Percentiles rank a stretch among this genome's conserved stretches.
Evolutionary conservation across 2,113 vertebrate genomes (phyloP).

Genomic region (Ellobius talpinus): DNA sequence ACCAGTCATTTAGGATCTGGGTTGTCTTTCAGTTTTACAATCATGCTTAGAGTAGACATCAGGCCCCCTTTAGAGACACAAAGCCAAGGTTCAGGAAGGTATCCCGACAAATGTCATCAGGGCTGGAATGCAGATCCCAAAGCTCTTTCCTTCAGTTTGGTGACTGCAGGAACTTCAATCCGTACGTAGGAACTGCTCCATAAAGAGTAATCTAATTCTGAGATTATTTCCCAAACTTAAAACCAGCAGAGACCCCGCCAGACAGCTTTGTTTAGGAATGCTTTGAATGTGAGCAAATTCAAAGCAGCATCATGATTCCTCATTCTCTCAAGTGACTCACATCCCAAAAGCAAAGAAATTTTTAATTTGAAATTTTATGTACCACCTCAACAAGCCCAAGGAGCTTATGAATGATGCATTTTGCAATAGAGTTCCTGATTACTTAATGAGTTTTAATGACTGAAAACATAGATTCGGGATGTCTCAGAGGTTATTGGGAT

Average conservation of each 20-base stretch:
- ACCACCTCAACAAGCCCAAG: background rate
- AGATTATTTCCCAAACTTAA: slow-evolving; percentile 45
- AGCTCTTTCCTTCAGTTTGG: slow-evolving; percentile 2
- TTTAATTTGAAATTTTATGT: background rate
- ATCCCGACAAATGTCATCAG: background rate
- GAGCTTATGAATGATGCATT: slow-evolving; percentile 48
- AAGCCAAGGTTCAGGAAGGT: background rate
- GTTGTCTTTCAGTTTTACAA: background rate
- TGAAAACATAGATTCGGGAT: slow-evolving; percentile 43
- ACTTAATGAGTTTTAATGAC: slow-evolving; percentile 63
- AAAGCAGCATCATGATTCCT: background rate
- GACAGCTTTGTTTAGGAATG: background rate
- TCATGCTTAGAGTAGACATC: background rate
- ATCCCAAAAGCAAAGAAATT: background rate
- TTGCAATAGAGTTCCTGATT: slow-evolving; percentile 53
- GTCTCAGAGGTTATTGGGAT: slow-evolving; percentile 38
- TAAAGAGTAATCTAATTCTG: background rate
- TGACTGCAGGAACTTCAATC: background rate
- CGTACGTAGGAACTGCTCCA: background rate
- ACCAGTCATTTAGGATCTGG: background rate
- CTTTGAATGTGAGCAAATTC: background rate
- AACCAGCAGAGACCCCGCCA: background rate
- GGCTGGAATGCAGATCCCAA: background rate
- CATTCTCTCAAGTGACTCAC: background rate
- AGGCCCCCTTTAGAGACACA: background rate